Evolutionary conservation across 2,797 vertebrate genomes (phyloP), one percentile per base, ranked within the genome.

Genomic region (Oryzias dopingdopingensis): DNA sequence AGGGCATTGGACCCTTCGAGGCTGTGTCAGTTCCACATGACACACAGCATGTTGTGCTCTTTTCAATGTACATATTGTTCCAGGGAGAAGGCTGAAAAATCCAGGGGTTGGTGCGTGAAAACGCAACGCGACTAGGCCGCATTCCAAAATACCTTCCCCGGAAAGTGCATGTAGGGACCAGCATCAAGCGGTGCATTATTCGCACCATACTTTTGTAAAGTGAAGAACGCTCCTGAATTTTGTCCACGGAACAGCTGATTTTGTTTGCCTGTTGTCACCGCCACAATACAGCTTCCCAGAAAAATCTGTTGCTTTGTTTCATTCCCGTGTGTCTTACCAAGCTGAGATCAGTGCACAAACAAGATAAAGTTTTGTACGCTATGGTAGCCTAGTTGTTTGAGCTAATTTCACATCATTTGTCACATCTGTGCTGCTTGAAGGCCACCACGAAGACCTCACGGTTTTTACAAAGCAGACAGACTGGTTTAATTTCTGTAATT

Each of bases 31-130:
- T 61, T 81, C 65, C 79, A 77, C 83, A 84, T 84, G 81, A 86
- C 76, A 46, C 66, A 4, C 60, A 42, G 71, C 62, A 59, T 54
- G 71, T 79, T 79, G 72, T 74, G 58, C 52, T 57, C 61, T 44
- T 24, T 67, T 85, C 78, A 88, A 80, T 86, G 76, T 77, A 46
- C 72, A 82, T 73, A 79, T 87, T 87, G 88, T 90, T 67, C 6
- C 2, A 42, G 44, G 7, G 52, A 56, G 69, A 83, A 73, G 44
- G 4, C 70, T 59, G 76, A 78, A 71, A 72, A 59, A 66, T 70
- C 72, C 67, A 67, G 73, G 77, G 72, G 81, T 76, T 59, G 62
- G 72, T 69, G 66, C 2, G n/a, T 61, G 43, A 48, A 74, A 87
- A 81, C 58, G 50, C 75, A 73, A 65, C 59, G 65, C 42, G 61